Evolutionary conservation across 1,140 invertebrate genomes (phyloP).

Genomic region (Nixonia krombeini): DNA sequence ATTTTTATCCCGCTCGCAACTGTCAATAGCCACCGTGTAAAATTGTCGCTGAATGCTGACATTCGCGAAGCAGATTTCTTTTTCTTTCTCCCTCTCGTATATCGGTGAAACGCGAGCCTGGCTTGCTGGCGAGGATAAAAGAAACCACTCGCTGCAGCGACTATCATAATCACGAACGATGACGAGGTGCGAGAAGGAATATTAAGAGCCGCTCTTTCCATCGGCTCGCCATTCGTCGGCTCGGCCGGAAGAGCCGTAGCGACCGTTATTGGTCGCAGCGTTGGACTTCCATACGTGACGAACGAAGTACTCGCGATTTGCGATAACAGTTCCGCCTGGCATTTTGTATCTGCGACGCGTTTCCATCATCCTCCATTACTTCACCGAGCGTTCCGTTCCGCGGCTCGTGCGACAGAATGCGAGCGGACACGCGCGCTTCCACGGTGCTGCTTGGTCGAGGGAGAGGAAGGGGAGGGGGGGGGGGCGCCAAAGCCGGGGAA

Average conservation of each 20-base stretch:
- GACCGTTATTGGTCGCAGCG: slow-evolving; percentile 19
- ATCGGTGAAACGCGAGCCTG: no score
- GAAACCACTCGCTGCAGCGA: no score
- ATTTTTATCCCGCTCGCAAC: no score
- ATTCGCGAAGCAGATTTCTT: no score
- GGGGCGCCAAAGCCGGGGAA: background rate
- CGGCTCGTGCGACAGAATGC: background rate
- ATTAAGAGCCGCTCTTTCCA: slow-evolving; percentile 31
- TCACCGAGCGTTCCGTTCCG: slow-evolving; percentile 17
- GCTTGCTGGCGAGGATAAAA: no score
- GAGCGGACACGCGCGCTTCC: background rate
- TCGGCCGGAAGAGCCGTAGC: slow-evolving; percentile 15
- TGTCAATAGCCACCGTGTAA: no score
- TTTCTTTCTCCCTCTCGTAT: no score
- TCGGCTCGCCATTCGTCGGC: background rate
- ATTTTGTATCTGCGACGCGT: slow-evolving; percentile 29
- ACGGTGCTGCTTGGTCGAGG: no score
- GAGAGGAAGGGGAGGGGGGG: no score
- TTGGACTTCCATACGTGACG: slow-evolving; percentile 25
- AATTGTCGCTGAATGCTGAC: no score
- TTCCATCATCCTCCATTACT: slow-evolving; percentile 35
- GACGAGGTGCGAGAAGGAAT: slow-evolving; percentile 20
- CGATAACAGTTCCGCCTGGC: slow-evolving; percentile 23
- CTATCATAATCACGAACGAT: background rate
- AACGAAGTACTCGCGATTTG: slow-evolving; percentile 28